Base-by-base conservation (phyloP, 2,888 invertebrate genomes). In the Dusona sp. region DNA sequence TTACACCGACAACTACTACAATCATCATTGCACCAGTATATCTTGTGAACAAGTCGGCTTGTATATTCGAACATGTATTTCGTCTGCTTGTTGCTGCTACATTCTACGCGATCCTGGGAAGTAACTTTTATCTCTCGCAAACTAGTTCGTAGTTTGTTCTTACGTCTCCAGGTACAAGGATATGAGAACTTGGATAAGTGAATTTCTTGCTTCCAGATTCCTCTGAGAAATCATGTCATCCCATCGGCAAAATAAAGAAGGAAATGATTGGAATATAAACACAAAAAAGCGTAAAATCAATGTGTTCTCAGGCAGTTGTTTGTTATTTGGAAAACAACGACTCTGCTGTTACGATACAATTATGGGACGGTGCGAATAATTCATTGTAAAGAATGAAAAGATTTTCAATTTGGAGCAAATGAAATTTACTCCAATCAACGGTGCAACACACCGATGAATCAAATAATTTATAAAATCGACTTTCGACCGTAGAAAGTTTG, bases 1-100 rank as follows among this genome's bases (percentile, higher is more conserved):
- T 67, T 86, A 84, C 70, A 84, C 79, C 80, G 70, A 65, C 83
- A 67, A 83, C 80, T 75, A 80, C 80, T 64, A 80, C 80, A 70
- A 29, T 54, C 70, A 68, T 77, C 42, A 72, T 75, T 77, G 57
- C 48, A 75, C 84, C 70, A 74, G 70, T 68, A 54, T 54, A 25
- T 45, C 33, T 64, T 36, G 57, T 19, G 80, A 57, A 80, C 65
- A 36, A 42, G 75, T 42, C 74, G 57, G 68, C 38, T 11, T n/a
- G 74, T 80, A 48, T 51, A 57, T 70, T 74, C 38, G 36, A 79
- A 68, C 68, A 65, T 61, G 45, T 54, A 65, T 67, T 68, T 79
- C 73, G 73, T 42, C 73, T 68, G 38, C 51, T 84, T 16, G 68
- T 80, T 84, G 74, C 72, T 65, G 65, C 64, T 33, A 64, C 78